Conservation (phyloP, 2,888 invertebrate species). For the Meteorus colon region DNA sequence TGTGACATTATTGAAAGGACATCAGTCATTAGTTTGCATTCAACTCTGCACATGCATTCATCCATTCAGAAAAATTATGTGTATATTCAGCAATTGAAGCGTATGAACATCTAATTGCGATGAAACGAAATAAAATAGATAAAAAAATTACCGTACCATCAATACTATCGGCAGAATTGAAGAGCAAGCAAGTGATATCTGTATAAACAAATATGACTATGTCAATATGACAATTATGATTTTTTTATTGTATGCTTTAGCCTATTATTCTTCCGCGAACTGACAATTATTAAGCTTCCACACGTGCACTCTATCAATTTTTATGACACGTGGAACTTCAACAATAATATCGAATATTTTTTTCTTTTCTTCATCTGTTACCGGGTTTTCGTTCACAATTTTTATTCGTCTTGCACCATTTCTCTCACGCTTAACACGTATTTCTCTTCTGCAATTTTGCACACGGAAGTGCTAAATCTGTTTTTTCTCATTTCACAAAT, state of each 20-base stretch:
- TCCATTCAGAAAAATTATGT: not conserved
- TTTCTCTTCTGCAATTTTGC: not conserved
- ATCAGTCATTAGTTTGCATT: not conserved
- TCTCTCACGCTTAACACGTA: not conserved
- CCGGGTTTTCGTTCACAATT: not conserved
- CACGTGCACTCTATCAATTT: not conserved
- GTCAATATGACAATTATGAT: not conserved
- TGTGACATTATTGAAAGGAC: slow-evolving; percentile 1
- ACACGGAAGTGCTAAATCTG: not conserved
- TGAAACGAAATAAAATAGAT: not conserved
- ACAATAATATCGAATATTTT: not conserved
- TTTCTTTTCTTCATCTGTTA: not conserved
- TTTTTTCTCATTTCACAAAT: not conserved
- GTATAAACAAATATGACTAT: slow-evolving; percentile 9
- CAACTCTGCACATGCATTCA: not conserved
- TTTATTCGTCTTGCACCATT: not conserved
- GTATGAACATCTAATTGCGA: not conserved
- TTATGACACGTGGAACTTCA: not conserved
- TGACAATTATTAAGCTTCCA: slow-evolving; percentile 22
- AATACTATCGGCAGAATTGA: slow-evolving; percentile 24
- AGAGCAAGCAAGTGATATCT: slow-evolving; percentile 26
- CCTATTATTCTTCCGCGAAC: not conserved
- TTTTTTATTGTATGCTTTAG: slow-evolving; percentile 9
- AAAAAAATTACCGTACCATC: not conserved
- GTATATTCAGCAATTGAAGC: not conserved